A percentile compares a stretch with the other conserved stretches of the same genome.
Evolutionary conservation across 1,140 invertebrate genomes (phyloP).

Genomic region (Drosophila repletoides): DNA sequence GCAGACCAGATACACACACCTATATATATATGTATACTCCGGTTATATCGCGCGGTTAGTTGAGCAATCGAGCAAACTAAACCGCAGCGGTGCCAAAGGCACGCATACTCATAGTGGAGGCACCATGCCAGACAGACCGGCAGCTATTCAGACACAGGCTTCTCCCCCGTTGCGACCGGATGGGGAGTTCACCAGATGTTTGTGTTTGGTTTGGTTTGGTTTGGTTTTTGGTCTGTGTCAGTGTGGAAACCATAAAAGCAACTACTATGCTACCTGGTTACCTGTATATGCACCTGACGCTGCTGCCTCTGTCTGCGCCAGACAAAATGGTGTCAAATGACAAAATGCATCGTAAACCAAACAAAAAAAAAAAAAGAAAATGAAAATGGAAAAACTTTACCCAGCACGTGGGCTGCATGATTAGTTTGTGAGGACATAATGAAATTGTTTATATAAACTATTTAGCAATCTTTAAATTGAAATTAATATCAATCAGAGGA

Average conservation of each 20-base stretch:
- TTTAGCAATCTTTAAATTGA: too few relatives aligned
- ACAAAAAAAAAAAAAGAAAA: constrained; percentile 12
- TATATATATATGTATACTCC: background rate
- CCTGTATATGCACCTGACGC: constrained; percentile 30
- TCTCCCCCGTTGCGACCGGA: background rate
- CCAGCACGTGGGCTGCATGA: constrained; percentile 28
- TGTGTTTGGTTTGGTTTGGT: constrained; percentile 43
- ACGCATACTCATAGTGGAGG: constrained; percentile 40
- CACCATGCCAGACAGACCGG: constrained; percentile 17
- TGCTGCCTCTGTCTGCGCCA: constrained; percentile 35
- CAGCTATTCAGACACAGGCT: background rate
- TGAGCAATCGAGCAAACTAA: constrained; percentile 72
- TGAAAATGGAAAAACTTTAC: constrained; percentile 46
- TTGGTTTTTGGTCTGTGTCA: constrained; percentile 19
- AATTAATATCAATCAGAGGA: too few relatives aligned
- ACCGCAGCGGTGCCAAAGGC: constrained; percentile 48
- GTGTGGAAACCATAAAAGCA: constrained; percentile 69
- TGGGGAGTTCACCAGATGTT: constrained; percentile 33
- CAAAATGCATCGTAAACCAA: constrained; percentile 72
- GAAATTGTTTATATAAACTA: too few relatives aligned
- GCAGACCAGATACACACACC: constrained; percentile 11
- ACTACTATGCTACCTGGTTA: constrained; percentile 24
- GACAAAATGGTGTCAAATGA: constrained; percentile 77
- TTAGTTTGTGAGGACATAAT: constrained; percentile 7
- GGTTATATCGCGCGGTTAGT: constrained; percentile 56